These are phyloP conservation scores for Selenia dentaria DNA, from an alignment of 2,888 invertebrate genomes.

Conservation along the genomic window DNA sequence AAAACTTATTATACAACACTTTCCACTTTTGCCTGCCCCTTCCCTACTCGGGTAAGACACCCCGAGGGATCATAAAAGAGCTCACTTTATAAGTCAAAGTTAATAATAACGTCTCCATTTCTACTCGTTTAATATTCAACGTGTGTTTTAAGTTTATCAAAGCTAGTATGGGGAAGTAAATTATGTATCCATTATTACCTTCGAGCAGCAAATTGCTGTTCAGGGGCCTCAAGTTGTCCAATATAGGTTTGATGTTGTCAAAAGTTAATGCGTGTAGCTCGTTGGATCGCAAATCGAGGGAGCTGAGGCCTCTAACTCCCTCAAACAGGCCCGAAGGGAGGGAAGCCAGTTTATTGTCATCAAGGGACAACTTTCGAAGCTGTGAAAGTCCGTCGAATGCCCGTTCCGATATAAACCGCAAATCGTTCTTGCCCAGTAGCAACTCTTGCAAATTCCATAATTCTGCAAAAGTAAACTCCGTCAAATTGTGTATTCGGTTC, in stretches of 20 bases:
- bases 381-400: conserved; percentile 91
- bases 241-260: conserved; percentile 90
- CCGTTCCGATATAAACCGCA: conserved; percentile 89
- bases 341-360: conserved; percentile 89
- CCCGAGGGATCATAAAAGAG: conserved; percentile 67
- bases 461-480: conserved; percentile 92
- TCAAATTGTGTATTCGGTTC: conserved; percentile 91
- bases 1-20: conserved; percentile 48
- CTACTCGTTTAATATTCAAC: conserved; percentile 71
- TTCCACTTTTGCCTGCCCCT: conserved; percentile 44
- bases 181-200: conserved; percentile 85
- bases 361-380: conserved; percentile 88
- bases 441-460: conserved; percentile 89
- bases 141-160: conserved; percentile 69
- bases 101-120: conserved; percentile 64
- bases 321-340: conserved; percentile 89
- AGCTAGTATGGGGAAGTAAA: conserved; percentile 51
- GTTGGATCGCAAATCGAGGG: conserved; percentile 91
- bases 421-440: conserved; percentile 87
- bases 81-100: conserved; percentile 70
- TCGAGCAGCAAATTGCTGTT: conserved; percentile 90
- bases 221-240: conserved; percentile 90
- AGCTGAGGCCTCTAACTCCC: conserved; percentile 89
- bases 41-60: conserved; percentile 53
- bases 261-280: conserved; percentile 90